Base-by-base conservation (phyloP, 2,888 invertebrate species). In the Mimumesa dahlbomi region DNA sequence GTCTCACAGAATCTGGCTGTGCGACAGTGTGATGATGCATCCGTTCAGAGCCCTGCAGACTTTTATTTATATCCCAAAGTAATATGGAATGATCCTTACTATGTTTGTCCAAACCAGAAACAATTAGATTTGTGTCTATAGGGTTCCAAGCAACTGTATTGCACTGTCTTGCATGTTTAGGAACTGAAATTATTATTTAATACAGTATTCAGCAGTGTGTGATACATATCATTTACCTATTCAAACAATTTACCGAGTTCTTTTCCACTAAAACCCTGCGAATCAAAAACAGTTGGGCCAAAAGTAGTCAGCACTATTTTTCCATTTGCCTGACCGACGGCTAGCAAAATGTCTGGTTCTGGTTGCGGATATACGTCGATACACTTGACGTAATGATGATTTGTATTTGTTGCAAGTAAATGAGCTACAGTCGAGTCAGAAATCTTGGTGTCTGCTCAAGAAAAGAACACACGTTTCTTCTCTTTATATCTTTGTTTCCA, bases 301-400 rank as follows among this genome's bases (percentile, higher is more conserved):
- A 96, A 94, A 7, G 94, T 94, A 22, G 95, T 94, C 4, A 98
- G 91, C 0, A 94, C 92, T 36, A 98, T 94, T 90, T 94, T 94
- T n/a, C 98, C 98, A 91, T 94, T 97, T 0, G 95, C 94, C 85
- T 97, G 93, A 0, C 98, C 98, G 5, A 97, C 92, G 0, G 98
- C 98, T 36, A 98, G 90, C 43, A 97, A 90, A 38, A 96, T 93
- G 82, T 96, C 96, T 0, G 93, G 92, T 56, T 94, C 94, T 29
- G 93, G 92, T 56, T 93, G 92, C 19, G 96, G 96, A 82, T 96
- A 96, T 86, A 97, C 94, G 82, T 97, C 96, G 29, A 97, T 92
- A 87, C 97, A 97, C 82, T 96, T 95, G 6, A 97, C 94, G 83
- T 95, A 94, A 86, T 95, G 92, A 90, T 96, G 92, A 83, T 92